Conservation (phyloP, 2,888 invertebrate genomes). For the Masnerella sp. region DNA sequence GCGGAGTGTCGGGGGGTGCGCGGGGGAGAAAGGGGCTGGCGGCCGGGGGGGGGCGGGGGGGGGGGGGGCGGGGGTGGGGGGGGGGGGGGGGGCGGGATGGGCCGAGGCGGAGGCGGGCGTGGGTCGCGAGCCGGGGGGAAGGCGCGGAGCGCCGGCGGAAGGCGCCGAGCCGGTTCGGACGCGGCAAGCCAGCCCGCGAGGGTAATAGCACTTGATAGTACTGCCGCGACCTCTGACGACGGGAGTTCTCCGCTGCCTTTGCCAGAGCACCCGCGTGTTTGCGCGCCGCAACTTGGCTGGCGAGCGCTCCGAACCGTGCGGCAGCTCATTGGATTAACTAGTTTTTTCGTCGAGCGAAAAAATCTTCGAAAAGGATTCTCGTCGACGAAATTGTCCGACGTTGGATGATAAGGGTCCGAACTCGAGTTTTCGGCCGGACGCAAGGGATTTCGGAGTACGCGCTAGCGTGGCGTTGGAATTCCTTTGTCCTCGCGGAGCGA, state of each 20-base stretch:
- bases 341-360: too few relatives aligned
- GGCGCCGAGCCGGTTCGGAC: conserved; percentile 67
- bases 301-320: neutral
- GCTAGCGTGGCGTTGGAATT: conserved; percentile 68
- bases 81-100: conserved; percentile 57
- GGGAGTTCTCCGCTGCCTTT: conserved; percentile 64
- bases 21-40: neutral
- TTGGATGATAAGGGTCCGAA: too few relatives aligned
- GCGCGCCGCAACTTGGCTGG: too few relatives aligned
- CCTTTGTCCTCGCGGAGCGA: conserved; percentile 71
- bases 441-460: too few relatives aligned
- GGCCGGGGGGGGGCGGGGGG: conserved; percentile 2
- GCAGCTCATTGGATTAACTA: neutral
- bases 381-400: too few relatives aligned
- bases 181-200: conserved; percentile 70
- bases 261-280: conserved; percentile 40
- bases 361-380: too few relatives aligned
- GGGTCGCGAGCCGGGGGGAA: conserved; percentile 52
- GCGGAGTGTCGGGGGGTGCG: too few relatives aligned
- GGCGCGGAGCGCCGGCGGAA: conserved; percentile 25
- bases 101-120: conserved; percentile 56
- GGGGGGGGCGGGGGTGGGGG: conserved; percentile 45
- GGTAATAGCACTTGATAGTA: conserved; percentile 69
- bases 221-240: conserved; percentile 73
- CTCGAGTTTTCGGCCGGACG: too few relatives aligned